Evolutionary conservation across 1,140 invertebrate species (phyloP), one percentile per base, ranked within the genome.

Genomic region (Dolichoris vasculosae): DNA sequence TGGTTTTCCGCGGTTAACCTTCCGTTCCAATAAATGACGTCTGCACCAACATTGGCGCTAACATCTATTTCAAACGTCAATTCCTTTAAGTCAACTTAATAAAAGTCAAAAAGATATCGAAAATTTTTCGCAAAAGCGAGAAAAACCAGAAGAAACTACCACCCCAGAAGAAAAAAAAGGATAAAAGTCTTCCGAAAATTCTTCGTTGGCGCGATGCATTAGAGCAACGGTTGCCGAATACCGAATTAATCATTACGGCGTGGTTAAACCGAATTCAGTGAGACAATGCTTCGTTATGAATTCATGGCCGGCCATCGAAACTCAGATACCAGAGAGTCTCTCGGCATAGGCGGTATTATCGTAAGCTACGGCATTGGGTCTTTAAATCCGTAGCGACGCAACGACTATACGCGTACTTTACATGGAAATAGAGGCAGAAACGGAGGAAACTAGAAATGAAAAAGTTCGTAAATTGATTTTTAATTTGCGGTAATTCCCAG

Each of bases 271-370:
- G 64, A 88, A 86, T 86, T 86, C 64, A 67, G 84, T 79, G 71
- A 89, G 73, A 89, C 87, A 90, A 88, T 89, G 46, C 17, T 63
- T 48, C 80, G 84, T 87, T 90, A 87, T 9, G 73, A 32, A 86
- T 88, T 88, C 87, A 89, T 81, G 82, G 75, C 30, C 88, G 30
- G 20, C 35, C 1, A 40, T 11, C 59, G 40, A 43, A 46, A 26
- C 20, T 23, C 30, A 23, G 11, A 48, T 7, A 43, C 2, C 73
- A 1, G 9, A 46, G 43, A 35, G 69, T 15, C 38, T 20, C 38
- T 71, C 64, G 30, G 11, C 23, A 26, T 6, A 26, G 23, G 55
- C 55, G 13, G 4, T 26, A 32, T 32, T 6, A 43, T 73, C 38
- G 7, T 8, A 1, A 43, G 38, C 71, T 23, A 26, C 71, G 38